These are phyloP conservation scores for Xyrauchen texanus DNA, from an alignment of 2,113 vertebrate species.

Conservation along the genomic window DNA sequence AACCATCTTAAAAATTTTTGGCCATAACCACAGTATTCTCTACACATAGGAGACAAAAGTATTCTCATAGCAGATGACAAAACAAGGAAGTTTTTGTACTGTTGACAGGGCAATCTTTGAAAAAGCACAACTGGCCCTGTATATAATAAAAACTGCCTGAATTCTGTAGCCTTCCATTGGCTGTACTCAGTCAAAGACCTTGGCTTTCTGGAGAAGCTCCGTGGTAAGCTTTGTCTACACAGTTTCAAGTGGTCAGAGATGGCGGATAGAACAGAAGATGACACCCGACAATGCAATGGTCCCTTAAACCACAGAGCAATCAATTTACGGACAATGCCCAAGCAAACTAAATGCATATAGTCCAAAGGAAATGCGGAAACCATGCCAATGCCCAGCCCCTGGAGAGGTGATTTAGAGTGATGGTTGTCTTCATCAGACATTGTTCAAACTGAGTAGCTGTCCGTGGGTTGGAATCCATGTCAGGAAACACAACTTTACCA, in stretches of 20 bases:
- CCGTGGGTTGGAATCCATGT: neutral
- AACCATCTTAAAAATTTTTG: constrained; percentile 29
- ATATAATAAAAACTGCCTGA: too few species aligned
- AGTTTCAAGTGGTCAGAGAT: constrained; percentile 6
- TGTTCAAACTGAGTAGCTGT: neutral
- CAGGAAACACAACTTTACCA: constrained; percentile 15
- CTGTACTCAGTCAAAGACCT: too few species aligned
- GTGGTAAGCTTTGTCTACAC: too few species aligned
- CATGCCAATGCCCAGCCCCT: constrained; percentile 1
- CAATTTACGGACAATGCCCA: neutral
- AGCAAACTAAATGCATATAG: constrained; percentile 6
- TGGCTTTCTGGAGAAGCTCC: too few species aligned
- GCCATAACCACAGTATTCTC: constrained; percentile 22
- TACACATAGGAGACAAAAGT: constrained; percentile 25
- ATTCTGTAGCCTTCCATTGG: too few species aligned
- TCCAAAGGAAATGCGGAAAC: neutral
- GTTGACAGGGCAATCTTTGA: constrained; percentile 23
- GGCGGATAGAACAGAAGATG: neutral
- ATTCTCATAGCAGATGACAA: constrained; percentile 43
- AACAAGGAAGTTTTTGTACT: constrained; percentile 46
- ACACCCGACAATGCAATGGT: constrained; percentile 1
- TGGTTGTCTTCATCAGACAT: neutral
- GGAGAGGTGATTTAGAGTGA: constrained; percentile 2
- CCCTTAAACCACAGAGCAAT: constrained; percentile 1
- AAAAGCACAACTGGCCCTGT: constrained; percentile 33